Conservation (phyloP, 2,113 vertebrate species). For the Misgurnus anguillicaudatus region DNA sequence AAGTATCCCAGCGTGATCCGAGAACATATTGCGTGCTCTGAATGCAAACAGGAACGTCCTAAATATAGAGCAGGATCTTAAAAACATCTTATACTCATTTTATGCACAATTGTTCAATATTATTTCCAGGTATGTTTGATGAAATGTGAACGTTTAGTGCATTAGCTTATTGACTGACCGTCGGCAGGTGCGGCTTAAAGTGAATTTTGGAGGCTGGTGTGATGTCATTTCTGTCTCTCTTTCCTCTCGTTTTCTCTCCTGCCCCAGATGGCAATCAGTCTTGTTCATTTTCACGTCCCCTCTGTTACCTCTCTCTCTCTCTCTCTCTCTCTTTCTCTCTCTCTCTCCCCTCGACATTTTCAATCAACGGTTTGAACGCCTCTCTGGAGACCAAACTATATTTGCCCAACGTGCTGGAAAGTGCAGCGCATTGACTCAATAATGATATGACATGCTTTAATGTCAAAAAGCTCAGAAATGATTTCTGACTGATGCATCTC, state of each 20-base stretch:
- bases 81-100: too few relatives aligned
- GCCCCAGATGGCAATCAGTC: conserved; percentile 56
- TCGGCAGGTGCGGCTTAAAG: too few relatives aligned
- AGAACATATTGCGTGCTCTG: too few relatives aligned
- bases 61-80: too few relatives aligned
- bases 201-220: conserved; percentile 4
- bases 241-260: not conserved
- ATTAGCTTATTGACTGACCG: too few relatives aligned
- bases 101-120: too few relatives aligned
- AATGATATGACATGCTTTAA: conserved; percentile 43
- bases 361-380: conserved; percentile 27
- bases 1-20: too few relatives aligned
- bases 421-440: conserved; percentile 49
- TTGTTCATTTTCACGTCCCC: conserved; percentile 45
- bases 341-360: conserved; percentile 60
- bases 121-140: too few relatives aligned
- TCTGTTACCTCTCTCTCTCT: conserved; percentile 45
- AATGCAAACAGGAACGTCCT: too few relatives aligned
- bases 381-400: conserved; percentile 35
- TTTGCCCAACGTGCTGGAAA: conserved; percentile 42
- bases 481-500: conserved; percentile 11
- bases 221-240: conserved; percentile 26
- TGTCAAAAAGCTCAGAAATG: conserved; percentile 43
- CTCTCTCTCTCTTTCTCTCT: not conserved
- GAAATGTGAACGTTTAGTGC: too few relatives aligned